Percentiles rank a stretch among this genome's conserved stretches.
These are phyloP conservation scores for Rutpela maculata DNA, from an alignment of 2,888 invertebrate genomes.

Conservation along the genomic window DNA sequence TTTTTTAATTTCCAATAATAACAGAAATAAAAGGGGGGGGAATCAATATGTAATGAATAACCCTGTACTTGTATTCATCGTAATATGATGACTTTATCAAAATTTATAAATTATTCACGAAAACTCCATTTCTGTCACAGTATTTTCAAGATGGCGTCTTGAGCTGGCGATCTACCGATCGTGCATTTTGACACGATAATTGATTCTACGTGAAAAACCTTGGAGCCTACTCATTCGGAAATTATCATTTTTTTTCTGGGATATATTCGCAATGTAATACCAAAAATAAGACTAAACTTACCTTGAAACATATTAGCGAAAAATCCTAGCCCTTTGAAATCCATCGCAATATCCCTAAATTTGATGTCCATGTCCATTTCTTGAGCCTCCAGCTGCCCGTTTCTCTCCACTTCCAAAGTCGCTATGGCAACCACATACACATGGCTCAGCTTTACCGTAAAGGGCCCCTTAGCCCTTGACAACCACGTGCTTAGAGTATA, in stretches of 20 bases:
- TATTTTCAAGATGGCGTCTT: too few relatives aligned
- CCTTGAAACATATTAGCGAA: constrained; percentile 79
- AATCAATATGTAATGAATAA: too few relatives aligned
- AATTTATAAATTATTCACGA: too few relatives aligned
- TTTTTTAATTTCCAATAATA: too few relatives aligned
- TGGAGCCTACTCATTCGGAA: background rate
- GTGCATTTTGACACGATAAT: too few relatives aligned
- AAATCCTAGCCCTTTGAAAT: constrained; percentile 89
- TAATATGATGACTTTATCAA: too few relatives aligned
- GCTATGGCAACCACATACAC: constrained; percentile 78
- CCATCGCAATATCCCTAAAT: constrained; percentile 85
- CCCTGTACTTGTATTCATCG: too few relatives aligned
- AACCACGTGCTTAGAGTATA: constrained; percentile 85
- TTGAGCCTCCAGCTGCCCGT: constrained; percentile 86
- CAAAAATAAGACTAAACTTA: background rate
- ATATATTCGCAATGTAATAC: background rate
- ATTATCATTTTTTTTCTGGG: background rate
- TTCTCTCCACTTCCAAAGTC: constrained; percentile 82
- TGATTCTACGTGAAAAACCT: too few relatives aligned
- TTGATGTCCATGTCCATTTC: constrained; percentile 87
- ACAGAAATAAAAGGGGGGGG: too few relatives aligned
- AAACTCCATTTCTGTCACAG: too few relatives aligned
- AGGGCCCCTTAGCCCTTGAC: constrained; percentile 84
- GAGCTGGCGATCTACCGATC: too few relatives aligned
- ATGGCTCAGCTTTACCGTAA: constrained; percentile 84